phyloP scores from a whole-genome alignment of 1,140 invertebrate genomes.

The Branchinecta lynchi region DNA sequence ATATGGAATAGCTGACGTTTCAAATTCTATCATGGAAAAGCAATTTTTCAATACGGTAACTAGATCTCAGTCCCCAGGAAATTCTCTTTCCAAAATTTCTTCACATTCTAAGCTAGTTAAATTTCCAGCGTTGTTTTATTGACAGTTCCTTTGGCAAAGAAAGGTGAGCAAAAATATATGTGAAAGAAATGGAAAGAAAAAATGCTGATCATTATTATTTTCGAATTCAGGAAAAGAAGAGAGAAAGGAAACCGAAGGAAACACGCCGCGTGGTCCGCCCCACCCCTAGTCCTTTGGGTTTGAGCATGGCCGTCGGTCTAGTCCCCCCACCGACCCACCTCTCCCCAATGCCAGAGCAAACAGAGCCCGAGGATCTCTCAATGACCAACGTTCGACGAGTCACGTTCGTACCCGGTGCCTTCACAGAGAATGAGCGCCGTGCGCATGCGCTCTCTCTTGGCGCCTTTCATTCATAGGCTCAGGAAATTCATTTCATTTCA shows the following conservation, averaged over 20 bases:
- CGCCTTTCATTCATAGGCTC: neutral
- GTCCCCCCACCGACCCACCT: constrained; percentile 21
- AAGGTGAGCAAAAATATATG: too few relatives aligned
- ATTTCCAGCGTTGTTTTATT: too few relatives aligned
- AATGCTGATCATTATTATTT: too few relatives aligned
- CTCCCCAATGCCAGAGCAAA: constrained; percentile 45
- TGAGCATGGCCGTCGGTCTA: constrained; percentile 25
- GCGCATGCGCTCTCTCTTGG: neutral
- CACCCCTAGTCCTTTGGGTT: constrained; percentile 22
- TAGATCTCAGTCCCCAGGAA: too few relatives aligned
- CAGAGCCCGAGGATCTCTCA: constrained; percentile 70
- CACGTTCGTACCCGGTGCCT: neutral
- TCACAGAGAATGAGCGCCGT: neutral
- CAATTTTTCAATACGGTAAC: too few relatives aligned
- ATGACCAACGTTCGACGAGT: constrained; percentile 31
- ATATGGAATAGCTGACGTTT: too few relatives aligned
- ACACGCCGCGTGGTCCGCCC: constrained; percentile 32
- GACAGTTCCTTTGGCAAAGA: too few relatives aligned
- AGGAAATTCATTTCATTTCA: neutral
- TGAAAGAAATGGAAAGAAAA: too few relatives aligned
- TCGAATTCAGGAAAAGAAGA: constrained; percentile 18
- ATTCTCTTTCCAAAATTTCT: too few relatives aligned
- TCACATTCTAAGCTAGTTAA: too few relatives aligned
- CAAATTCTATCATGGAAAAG: too few relatives aligned
- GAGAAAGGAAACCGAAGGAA: constrained; percentile 32